Evolutionary conservation across 2,797 vertebrate species (phyloP).

Genomic region (Nothura maculosa): DNA sequence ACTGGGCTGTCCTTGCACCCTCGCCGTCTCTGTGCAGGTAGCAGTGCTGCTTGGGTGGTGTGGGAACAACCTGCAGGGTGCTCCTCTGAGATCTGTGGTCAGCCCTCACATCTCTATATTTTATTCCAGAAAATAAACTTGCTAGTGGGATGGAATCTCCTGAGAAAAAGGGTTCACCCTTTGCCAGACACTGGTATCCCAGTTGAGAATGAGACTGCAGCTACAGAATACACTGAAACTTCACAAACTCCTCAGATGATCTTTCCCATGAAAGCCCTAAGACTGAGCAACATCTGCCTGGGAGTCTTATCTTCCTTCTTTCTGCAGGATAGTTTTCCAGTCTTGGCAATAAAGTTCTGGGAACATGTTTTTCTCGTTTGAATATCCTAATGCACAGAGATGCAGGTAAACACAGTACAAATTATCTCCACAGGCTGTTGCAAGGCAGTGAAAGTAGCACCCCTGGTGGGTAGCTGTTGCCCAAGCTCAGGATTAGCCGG

Average conservation of each 20-base stretch:
- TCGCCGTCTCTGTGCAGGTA: background rate
- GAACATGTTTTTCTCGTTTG: background rate
- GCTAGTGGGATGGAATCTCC: background rate
- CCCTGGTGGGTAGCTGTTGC: background rate
- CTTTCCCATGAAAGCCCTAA: background rate
- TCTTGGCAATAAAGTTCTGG: background rate
- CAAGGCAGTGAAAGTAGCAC: background rate
- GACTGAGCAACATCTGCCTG: background rate
- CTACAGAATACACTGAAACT: background rate
- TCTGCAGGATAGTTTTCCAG: background rate
- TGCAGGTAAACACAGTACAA: background rate
- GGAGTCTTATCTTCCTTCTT: background rate
- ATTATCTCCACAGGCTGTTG: background rate
- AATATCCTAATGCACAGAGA: background rate
- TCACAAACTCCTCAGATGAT: background rate
- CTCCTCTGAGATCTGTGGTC: background rate
- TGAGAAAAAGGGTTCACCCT: background rate
- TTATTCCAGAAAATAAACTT: background rate
- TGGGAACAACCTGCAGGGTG: background rate
- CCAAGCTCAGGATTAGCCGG: background rate
- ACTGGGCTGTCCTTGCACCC: background rate
- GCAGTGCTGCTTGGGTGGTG: background rate
- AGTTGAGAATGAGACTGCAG: background rate
- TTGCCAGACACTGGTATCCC: background rate
- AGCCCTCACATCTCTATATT: background rate